Evolutionary conservation across 2,888 invertebrate genomes (phyloP), one percentile per base, ranked within the genome.

Genomic region (Petrophora chlorosata): DNA sequence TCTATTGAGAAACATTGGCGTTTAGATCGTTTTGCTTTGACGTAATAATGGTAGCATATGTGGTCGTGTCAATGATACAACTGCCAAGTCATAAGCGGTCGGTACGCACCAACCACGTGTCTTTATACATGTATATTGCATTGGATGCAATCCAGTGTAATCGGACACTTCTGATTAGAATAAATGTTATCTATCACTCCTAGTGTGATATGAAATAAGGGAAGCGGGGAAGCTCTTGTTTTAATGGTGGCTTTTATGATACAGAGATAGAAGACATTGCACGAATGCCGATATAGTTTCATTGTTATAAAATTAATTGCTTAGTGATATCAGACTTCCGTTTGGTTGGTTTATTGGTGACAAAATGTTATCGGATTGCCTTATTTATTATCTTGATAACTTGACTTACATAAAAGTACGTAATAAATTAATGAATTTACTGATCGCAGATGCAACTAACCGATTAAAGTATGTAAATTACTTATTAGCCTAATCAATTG

Each of bases 41-140:
- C 44, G 36, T 34, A 16, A 9, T 47, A 33, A 44, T 33, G 28
- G 47, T 51, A 52, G 38, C 48, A 59, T 52, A 56, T 67, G 64
- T 63, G 16, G 47, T 65, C 19, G 63, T 70, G 63, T 74, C 70
- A 76, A 67, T 74, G 68, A 65, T 72, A 66, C 63, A 65, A 72
- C 58, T 82, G 82, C 82, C 83, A 83, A 83, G 75, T 75, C 67
- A 60, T 67, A 67, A 56, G 63, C 47, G 54, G 56, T 58, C 43
- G 51, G 51, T 75, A 65, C 59, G 45, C 73, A 74, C 77, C 44
- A 53, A 82, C 82, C 85, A 84, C 81, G 83, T 82, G 84, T 63
- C 67, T 64, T 41, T 76, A 68, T 76, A 70, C 30, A 41, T 71
- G 48, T 63, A 56, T 54, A 51, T 28, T 36, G 41, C 25, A 48